Base-by-base conservation (phyloP, 1,140 invertebrate genomes). In the Venturia canescens region DNA sequence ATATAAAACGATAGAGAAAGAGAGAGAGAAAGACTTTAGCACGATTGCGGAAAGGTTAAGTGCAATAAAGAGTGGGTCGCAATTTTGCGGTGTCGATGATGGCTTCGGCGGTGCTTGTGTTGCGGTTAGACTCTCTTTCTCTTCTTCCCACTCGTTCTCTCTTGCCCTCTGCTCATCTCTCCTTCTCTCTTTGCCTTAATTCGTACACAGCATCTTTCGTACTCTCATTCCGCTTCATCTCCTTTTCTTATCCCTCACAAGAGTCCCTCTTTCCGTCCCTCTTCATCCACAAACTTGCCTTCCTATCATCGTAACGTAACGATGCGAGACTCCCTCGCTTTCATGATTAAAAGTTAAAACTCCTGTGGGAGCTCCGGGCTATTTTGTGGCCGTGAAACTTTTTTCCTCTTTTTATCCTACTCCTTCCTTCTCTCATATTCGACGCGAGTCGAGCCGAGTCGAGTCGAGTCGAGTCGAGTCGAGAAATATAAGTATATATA, bases 291-390 rank as follows among this genome's bases (percentile, higher is more conserved):
- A 23, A 29, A 15, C 21, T 29, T 70, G 18, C n/a, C 53, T 5
- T 63, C 48, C 16, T 78, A 75, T 77, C 87, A 88, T 88, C 86
- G 88, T 87, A 90, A 89, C 85, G 82, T 83, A 86, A 87, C 88
- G 89, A 87, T 87, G 80, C 83, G 82, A 78, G 84, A 88, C 89
- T 88, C 88, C 90, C 89, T 90, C 89, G 89, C 88, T 90, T 91
- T 89, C 57, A 89, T 90, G 90, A 91, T 90, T 91, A 91, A 91
- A 91, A 90, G 88, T 90, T 90, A 84, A 90, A 90, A 88, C 84
- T 85, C 86, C 88, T 83, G 84, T 89, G 88, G 87, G 87, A 89
- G 88, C 86, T 85, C 76, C 66, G 82, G 86, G 86, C 86, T 87
- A 90, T 89, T 85, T 86, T 87, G 85, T 84, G 86, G 86, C 85